A percentile compares a stretch with the other conserved stretches of the same genome.
Conservation (phyloP, 92 coral and sea anemone genomes). For the Pocillopora grandis region DNA sequence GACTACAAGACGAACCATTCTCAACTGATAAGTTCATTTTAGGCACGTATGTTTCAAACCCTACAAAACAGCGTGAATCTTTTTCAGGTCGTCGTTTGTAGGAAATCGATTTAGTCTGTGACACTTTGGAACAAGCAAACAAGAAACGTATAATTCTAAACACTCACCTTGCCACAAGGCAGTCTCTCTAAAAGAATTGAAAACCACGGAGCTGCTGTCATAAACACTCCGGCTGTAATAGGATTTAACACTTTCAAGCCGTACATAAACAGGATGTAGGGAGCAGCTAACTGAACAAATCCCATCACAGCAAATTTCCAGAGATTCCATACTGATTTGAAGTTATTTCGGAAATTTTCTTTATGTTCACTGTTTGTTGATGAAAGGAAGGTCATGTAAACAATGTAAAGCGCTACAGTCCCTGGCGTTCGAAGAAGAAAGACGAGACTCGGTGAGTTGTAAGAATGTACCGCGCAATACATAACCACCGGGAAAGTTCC, state of each 20-base stretch:
- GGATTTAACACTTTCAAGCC: slow-evolving; percentile 82
- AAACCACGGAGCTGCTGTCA: slow-evolving; percentile 96
- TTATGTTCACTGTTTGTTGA: slow-evolving; percentile 59
- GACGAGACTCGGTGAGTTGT: slow-evolving; percentile 75
- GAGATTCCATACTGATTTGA: slow-evolving; percentile 55
- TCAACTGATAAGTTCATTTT: too few species aligned
- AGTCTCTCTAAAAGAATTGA: slow-evolving; percentile 76
- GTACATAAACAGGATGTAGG: slow-evolving; percentile 88
- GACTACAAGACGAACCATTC: too few species aligned
- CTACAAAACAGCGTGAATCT: too few species aligned
- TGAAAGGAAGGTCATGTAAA: slow-evolving; percentile 58
- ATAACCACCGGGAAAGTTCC: slow-evolving; percentile 87
- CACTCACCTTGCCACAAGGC: slow-evolving; percentile 72
- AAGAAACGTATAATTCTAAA: not conserved
- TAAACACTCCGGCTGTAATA: slow-evolving; percentile 81
- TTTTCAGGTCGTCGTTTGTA: too few species aligned
- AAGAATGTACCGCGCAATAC: slow-evolving; percentile 76
- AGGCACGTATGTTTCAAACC: too few species aligned
- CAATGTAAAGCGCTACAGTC: slow-evolving; percentile 63
- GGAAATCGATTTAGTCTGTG: too few species aligned
- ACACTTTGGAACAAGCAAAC: too few species aligned
- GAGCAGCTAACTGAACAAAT: slow-evolving; percentile 86
- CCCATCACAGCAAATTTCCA: slow-evolving; percentile 94
- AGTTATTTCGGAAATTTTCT: slow-evolving; percentile 52
- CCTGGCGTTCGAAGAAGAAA: slow-evolving; percentile 97